A percentile compares a stretch with the other conserved stretches of the same genome.
Evolutionary conservation across 1,140 invertebrate genomes (phyloP).

Genomic region (Orussus abietinus): DNA sequence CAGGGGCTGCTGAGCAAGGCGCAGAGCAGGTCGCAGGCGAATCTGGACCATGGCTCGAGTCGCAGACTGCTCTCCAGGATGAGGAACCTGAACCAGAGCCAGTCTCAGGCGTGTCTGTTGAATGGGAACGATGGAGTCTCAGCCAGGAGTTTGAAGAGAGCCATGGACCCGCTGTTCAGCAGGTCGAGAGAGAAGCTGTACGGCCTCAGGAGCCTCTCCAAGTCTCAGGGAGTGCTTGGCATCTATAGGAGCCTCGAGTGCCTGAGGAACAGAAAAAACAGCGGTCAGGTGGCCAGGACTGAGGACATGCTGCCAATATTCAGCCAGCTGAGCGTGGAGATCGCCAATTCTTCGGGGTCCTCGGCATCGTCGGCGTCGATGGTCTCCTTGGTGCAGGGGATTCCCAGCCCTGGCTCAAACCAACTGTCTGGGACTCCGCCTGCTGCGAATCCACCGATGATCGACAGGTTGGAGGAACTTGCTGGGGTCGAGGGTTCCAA

Average conservation of each 20-base stretch:
- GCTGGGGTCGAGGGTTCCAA: no score
- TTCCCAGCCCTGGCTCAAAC: no score
- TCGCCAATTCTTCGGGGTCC: conserved; percentile 20
- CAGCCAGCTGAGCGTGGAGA: conserved; percentile 32
- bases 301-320: conserved; percentile 43
- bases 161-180: conserved; percentile 30
- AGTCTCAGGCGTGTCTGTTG: conserved; percentile 43
- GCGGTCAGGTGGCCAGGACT: conserved; percentile 31
- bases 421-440: background rate
- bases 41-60: conserved; percentile 34
- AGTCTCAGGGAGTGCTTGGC: conserved; percentile 57
- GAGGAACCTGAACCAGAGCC: conserved; percentile 42
- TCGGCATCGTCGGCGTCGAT: no score
- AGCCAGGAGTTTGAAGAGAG: background rate
- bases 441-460: no score
- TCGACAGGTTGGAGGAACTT: no score
- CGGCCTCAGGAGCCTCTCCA: conserved; percentile 54
- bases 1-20: conserved; percentile 43
- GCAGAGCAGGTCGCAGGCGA: conserved; percentile 45
- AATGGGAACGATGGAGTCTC: conserved; percentile 23
- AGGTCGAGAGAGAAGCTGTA: conserved; percentile 56
- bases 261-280: conserved; percentile 27
- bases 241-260: conserved; percentile 50
- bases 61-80: conserved; percentile 41
- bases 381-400: no score